Evolutionary conservation across 2,888 invertebrate species (phyloP), one percentile per base, ranked within the genome.

Genomic region (Parochlus steinenii): DNA sequence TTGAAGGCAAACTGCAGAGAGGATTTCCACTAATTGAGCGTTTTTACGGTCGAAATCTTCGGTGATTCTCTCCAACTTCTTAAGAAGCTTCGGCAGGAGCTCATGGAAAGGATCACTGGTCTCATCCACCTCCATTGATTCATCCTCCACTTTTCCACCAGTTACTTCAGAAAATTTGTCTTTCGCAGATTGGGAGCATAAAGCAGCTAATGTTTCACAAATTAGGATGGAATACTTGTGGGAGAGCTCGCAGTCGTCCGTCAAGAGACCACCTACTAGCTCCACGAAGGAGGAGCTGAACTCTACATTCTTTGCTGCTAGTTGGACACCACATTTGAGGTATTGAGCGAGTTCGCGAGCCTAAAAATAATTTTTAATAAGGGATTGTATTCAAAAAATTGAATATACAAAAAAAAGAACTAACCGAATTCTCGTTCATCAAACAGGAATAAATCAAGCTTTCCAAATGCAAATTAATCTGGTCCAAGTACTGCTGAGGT

Each of bases 1-100:
- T 62, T 89, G 89, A 45, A 87, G 75, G 24, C 87, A 62, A 40
- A 89, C 64, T 0, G 86, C 86, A 48, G 81, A 81, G 5, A 90
- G 61, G 55, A 85, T 79, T 11, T 83, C 74, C 42, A 71, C 63
- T 0, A 69, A 69, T 39, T 69, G 68, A 16, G 62, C 63, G 48
- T 65, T 54, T 28, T 52, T 48, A 27, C 47, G 44, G 33, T 47
- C 46, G 5, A 50, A 44, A 7, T 51, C 49, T 17, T 41, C 42
- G 6, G 52, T 51, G 15, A 48, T 46, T 3, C 55, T 48, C 26
- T 53, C 54, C 0, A 59, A 39, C 44, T 57, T 56, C 32, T 52
- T 48, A 7, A 59, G 41, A 12, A 57, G 52, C 6, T 53, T 45
- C 2, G 54, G 53, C 2, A 59, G 41, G 2, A 53, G 48, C 15